Base-by-base conservation (phyloP, 2,113 vertebrate genomes). In the Hippocampus abdominalis region DNA sequence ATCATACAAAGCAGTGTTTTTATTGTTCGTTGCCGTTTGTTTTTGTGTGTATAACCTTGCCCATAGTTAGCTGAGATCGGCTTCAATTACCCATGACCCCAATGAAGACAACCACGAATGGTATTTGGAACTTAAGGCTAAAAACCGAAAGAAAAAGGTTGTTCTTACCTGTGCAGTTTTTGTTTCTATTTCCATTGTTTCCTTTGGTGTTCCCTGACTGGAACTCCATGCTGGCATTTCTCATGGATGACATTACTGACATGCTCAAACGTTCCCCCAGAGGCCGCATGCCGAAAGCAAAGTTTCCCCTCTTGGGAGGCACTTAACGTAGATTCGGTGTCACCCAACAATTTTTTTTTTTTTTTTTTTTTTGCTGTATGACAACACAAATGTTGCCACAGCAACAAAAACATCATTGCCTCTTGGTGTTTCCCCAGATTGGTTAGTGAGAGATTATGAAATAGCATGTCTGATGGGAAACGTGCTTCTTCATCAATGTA, bases 251-350 rank as follows among this genome's bases (percentile, higher is more conserved):
- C 67, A 81, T 81, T 68, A 62, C 68, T 72, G 74, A 73, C 73
- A 65, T 65, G 67, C 64, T 57, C 12, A 69, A 70, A 66, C 56
- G 54, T 57, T 73, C 51, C 68, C 68, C 68, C 57, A 57, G 57
- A 72, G 69, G 57, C 71, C 61, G 40, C 42, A 73, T 73, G 64
- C 71, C 66, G 74, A 75, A 80, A 70, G 25, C 53, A 48, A 79
- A 68, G 62, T 27, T 64, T 76, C 76, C 76, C 71, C 57, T 59
- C 42, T 66, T 46, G 13, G 61, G 68, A 72, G 64, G 57, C 75
- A 51, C 59, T 74, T 54, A 56, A 51, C 46, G 68, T 36, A 25
- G 40, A 49, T 68, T 66, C 8, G 32, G 74, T 81, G 68, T 78
- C 66, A 69, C 74, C 62, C 64, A 46, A 46, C 27, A 23, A 40